These are phyloP conservation scores for Cotesia glomerata DNA, from an alignment of 1,140 invertebrate species.

Conservation along the genomic window DNA sequence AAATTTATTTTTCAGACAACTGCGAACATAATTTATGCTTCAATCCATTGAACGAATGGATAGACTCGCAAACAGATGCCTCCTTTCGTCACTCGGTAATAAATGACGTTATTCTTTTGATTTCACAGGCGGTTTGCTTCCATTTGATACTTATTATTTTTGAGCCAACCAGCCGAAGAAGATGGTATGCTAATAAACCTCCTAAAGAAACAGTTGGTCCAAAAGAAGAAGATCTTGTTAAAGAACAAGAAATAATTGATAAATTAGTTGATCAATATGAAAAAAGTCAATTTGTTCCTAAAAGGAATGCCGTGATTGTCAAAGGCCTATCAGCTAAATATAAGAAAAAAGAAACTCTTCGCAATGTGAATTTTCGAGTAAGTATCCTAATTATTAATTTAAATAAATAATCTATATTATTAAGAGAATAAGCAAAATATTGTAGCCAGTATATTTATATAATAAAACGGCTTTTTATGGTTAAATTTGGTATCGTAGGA, in stretches of 20 bases:
- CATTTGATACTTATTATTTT: constrained; percentile 27
- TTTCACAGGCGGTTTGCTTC: constrained; percentile 26
- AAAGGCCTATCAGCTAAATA: constrained; percentile 33
- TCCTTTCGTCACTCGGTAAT: constrained; percentile 32
- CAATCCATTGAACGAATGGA: constrained; percentile 27
- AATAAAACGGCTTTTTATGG: too few species aligned
- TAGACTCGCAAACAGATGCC: constrained; percentile 29
- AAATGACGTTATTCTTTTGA: constrained; percentile 34
- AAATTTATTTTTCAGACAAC: constrained; percentile 21
- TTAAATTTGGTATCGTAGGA: too few species aligned
- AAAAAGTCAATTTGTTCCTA: constrained; percentile 11
- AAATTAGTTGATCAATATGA: constrained; percentile 34
- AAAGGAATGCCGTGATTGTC: constrained; percentile 28
- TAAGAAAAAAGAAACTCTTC: constrained; percentile 15
- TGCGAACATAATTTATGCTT: constrained; percentile 26
- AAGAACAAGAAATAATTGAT: constrained; percentile 29
- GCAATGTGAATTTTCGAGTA: constrained; percentile 35
- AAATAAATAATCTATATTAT: too few species aligned
- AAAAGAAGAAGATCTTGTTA: constrained; percentile 3
- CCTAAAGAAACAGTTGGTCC: background rate
- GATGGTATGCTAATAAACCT: constrained; percentile 15
- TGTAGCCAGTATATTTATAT: too few species aligned
- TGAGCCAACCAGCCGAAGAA: constrained; percentile 32
- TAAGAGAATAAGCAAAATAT: too few species aligned
- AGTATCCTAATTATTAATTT: background rate